phyloP scores from a whole-genome alignment of 2,113 vertebrate genomes.

The Nothoprocta perdicaria region DNA sequence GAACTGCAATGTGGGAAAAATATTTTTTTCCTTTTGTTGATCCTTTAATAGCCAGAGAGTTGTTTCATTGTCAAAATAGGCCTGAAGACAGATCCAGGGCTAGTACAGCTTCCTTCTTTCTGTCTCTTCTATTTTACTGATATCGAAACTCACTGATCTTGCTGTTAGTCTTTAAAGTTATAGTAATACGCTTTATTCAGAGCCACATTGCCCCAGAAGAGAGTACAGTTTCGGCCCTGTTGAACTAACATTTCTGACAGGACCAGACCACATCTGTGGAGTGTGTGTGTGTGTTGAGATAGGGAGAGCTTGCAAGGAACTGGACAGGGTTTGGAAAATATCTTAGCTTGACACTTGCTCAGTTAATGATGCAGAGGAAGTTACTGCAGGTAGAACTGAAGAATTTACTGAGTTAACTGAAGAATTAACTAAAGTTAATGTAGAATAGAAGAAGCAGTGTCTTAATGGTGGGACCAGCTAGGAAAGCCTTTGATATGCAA shows the following conservation, averaged over 20 bases:
- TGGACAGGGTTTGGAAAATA: neutral
- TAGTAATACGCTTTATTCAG: neutral
- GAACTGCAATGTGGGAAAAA: neutral
- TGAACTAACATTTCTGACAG: neutral
- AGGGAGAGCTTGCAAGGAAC: neutral
- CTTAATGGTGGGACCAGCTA: neutral
- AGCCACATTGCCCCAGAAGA: neutral
- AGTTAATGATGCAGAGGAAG: neutral
- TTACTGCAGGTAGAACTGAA: accelerated
- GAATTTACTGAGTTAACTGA: neutral
- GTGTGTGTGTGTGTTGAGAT: neutral
- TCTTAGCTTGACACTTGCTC: neutral
- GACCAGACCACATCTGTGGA: neutral
- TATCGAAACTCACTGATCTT: neutral
- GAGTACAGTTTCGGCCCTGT: neutral
- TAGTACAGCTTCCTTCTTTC: neutral
- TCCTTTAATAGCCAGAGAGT: neutral
- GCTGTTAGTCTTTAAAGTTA: neutral
- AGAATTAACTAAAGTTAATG: neutral
- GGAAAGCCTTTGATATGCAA: neutral
- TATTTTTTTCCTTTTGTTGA: neutral
- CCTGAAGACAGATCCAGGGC: neutral
- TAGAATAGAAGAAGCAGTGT: neutral
- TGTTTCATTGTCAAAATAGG: neutral
- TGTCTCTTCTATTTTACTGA: neutral